Evolutionary conservation across 1,140 invertebrate species (phyloP), one percentile per base, ranked within the genome.

Genomic region (Drosophila ohnishii): DNA sequence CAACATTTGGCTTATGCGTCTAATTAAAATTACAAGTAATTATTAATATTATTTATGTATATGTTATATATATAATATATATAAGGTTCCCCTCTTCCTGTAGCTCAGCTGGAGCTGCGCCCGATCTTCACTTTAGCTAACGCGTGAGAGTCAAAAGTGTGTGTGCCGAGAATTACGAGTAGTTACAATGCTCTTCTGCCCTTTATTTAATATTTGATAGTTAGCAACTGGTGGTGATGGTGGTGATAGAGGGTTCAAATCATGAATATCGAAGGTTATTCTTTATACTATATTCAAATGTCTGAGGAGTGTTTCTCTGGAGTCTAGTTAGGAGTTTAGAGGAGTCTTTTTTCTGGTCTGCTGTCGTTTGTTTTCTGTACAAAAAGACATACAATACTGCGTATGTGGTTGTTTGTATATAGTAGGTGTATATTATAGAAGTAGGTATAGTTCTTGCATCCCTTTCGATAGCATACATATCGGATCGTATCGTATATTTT

Each of bases 331-430:
- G 83, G 75, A 87, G 81, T 78, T 78, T 75, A 82, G 82, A 86
- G 83, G 83, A 55, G 51, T 55, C 82, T 86, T 86, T 70, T 70
- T 86, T 81, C 51, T 55, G 51, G 51, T 55, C 51, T 55, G 51
- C 51, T 66, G 53, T 75, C 45, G 60, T 64, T 72, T 74, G 70
- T 51, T 75, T 47, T 64, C 81, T 85, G 81, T 85, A 86, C 82
- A 86, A 72, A 84, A 74, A 81, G 77, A 87, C 83, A 86, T 86
- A 87, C 82, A 87, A 86, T 86, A 86, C 71, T 73, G 84, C 69
- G 84, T 87, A 87, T 88, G 84, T 75, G 76, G 63, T 88, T 87
- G 79, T 76, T 83, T 86, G 86, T 88, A 83, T 77, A 70, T 88
- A 55, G 32, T 55, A 75, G 73, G 75, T 88, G 78, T 87, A 72